These are phyloP conservation scores for Lepidochitona cinerea DNA, from an alignment of 2,888 invertebrate genomes.

Conservation along the genomic window DNA sequence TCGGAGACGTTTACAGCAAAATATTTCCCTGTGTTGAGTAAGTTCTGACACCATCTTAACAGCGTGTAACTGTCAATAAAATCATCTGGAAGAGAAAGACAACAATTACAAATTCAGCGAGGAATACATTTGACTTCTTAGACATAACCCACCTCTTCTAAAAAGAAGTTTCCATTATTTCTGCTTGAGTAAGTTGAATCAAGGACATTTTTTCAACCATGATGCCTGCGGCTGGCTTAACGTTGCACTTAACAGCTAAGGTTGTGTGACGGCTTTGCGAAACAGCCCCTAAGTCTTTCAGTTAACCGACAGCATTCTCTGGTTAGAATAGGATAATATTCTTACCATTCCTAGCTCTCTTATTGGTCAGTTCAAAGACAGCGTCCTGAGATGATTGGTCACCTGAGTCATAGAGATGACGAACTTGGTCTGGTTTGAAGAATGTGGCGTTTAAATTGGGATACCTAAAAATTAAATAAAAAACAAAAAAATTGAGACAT, in stretches of 20 bases:
- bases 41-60: constrained; percentile 83
- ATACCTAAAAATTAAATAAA: constrained; percentile 51
- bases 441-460: constrained; percentile 59
- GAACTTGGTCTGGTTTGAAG: constrained; percentile 69
- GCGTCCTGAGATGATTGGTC: constrained; percentile 58
- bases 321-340: neutral
- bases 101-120: too few relatives aligned
- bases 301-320: too few relatives aligned
- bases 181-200: too few relatives aligned
- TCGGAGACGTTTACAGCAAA: constrained; percentile 75
- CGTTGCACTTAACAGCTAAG: too few relatives aligned
- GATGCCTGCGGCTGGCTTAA: too few relatives aligned
- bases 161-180: too few relatives aligned
- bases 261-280: too few relatives aligned
- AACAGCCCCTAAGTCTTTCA: too few relatives aligned
- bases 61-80: constrained; percentile 76
- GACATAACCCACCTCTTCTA: too few relatives aligned
- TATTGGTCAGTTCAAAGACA: constrained; percentile 77
- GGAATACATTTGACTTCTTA: too few relatives aligned
- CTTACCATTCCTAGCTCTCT: constrained; percentile 66
- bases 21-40: constrained; percentile 78
- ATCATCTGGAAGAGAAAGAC: constrained; percentile 40
- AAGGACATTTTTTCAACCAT: too few relatives aligned
- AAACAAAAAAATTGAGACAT: neutral
- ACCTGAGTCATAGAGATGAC: constrained; percentile 78